These are phyloP conservation scores for Otolemur garnettii DNA, from an alignment of 2,113 vertebrate genomes.

Conservation along the genomic window DNA sequence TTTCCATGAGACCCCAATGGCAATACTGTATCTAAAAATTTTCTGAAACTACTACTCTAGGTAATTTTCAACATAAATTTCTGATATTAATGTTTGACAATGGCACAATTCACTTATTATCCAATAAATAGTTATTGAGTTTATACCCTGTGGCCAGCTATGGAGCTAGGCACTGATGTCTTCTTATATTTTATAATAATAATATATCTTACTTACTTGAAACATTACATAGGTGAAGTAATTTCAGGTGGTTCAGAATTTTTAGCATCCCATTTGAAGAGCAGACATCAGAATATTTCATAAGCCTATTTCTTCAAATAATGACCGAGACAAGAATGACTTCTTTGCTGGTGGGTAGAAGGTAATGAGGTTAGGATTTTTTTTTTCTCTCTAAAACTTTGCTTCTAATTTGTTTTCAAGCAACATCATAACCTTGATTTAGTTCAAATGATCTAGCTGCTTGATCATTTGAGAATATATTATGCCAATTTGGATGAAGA, in stretches of 20 bases:
- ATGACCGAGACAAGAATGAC: neutral
- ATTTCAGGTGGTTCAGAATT: neutral
- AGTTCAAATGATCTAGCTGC: neutral
- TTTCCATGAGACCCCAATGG: too few relatives aligned
- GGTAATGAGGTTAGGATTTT: neutral
- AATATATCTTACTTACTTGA: neutral
- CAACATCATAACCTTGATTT: neutral
- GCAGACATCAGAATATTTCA: neutral
- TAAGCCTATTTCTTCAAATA: neutral
- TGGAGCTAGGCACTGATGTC: neutral
- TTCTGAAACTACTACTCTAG: neutral
- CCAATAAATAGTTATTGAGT: neutral
- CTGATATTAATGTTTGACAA: neutral
- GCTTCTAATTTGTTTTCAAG: neutral
- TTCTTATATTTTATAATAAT: neutral
- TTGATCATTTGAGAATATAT: neutral
- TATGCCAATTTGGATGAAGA: neutral
- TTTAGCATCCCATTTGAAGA: neutral
- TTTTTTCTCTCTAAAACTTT: slow-evolving; percentile 30
- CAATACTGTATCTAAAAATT: neutral
- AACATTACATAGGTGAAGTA: neutral
- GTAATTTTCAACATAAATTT: neutral
- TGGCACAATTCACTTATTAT: neutral
- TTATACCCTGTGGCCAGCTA: neutral
- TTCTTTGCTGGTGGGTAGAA: neutral